These are phyloP conservation scores for Dasypogon diadema DNA, from an alignment of 2,888 invertebrate genomes.

Conservation along the genomic window DNA sequence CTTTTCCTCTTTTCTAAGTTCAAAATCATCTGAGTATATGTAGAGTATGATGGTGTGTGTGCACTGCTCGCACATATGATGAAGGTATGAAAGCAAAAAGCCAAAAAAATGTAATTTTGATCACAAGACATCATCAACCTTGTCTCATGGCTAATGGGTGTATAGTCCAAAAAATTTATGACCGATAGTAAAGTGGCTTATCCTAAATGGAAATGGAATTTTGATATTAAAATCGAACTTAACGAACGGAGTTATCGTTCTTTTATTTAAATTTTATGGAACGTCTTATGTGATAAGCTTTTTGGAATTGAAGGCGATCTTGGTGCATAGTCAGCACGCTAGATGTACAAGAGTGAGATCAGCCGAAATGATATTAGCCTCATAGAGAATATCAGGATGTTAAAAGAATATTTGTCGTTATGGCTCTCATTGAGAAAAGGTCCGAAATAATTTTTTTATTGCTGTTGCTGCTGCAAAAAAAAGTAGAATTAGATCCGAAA, in stretches of 20 bases:
- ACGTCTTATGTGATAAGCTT: not conserved
- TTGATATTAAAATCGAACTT: constrained; percentile 40
- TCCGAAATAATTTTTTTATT: no score
- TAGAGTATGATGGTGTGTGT: no score
- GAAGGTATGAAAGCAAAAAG: no score
- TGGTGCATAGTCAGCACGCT: not conserved
- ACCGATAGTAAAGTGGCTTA: constrained; percentile 32
- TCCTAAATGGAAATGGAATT: constrained; percentile 40
- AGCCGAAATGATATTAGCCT: not conserved
- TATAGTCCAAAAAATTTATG: constrained; percentile 24
- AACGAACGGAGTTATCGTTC: constrained; percentile 10
- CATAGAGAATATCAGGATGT: no score
- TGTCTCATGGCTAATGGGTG: not conserved
- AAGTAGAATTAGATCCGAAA: no score
- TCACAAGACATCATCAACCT: not conserved
- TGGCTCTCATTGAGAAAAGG: no score
- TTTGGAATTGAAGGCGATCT: not conserved
- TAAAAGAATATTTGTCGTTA: no score
- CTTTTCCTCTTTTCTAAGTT: constrained; percentile 17
- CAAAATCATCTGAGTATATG: not conserved
- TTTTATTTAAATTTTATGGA: constrained; percentile 39
- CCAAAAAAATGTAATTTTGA: not conserved
- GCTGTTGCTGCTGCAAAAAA: no score
- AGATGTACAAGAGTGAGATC: not conserved
- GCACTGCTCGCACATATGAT: no score